Percentiles rank a stretch among this genome's conserved stretches.
phyloP scores from a whole-genome alignment of 2,888 invertebrate species.

The Ophion ellenae region DNA sequence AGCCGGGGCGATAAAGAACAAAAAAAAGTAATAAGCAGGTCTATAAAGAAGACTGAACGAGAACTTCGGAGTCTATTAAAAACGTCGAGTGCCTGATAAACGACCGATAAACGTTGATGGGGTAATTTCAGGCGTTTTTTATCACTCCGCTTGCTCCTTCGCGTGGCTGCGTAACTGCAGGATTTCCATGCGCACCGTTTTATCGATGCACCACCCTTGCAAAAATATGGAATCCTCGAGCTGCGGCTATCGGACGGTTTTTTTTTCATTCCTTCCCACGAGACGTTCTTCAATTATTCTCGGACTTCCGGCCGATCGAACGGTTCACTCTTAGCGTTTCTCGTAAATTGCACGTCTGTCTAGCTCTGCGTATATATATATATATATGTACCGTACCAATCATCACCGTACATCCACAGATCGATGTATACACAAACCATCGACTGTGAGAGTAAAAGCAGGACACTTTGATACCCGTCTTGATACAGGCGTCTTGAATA shows the following conservation, averaged over 20 bases:
- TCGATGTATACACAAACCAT: not conserved
- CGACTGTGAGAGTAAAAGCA: conserved; percentile 11
- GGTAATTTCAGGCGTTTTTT: conserved; percentile 47
- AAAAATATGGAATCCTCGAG: too few relatives aligned
- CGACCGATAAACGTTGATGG: conserved; percentile 51
- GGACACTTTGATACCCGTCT: conserved; percentile 23
- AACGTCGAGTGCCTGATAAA: conserved; percentile 38
- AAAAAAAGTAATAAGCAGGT: not conserved
- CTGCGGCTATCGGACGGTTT: too few relatives aligned
- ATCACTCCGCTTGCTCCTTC: conserved; percentile 8
- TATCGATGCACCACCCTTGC: conserved; percentile 4
- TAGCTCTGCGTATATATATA: too few relatives aligned
- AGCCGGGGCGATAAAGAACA: not conserved
- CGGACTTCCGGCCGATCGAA: not conserved
- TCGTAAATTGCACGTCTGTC: not conserved
- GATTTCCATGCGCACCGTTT: conserved; percentile 39
- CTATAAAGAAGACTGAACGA: not conserved
- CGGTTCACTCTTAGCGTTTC: too few relatives aligned
- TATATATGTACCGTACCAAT: not conserved
- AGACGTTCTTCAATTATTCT: too few relatives aligned
- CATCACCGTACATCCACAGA: not conserved
- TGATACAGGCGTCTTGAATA: conserved; percentile 48
- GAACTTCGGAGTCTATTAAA: conserved; percentile 46
- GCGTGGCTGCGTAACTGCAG: not conserved
- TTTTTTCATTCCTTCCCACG: too few relatives aligned